Conservation (phyloP, 2,888 invertebrate genomes). For the Ganaspis brasiliensis region DNA sequence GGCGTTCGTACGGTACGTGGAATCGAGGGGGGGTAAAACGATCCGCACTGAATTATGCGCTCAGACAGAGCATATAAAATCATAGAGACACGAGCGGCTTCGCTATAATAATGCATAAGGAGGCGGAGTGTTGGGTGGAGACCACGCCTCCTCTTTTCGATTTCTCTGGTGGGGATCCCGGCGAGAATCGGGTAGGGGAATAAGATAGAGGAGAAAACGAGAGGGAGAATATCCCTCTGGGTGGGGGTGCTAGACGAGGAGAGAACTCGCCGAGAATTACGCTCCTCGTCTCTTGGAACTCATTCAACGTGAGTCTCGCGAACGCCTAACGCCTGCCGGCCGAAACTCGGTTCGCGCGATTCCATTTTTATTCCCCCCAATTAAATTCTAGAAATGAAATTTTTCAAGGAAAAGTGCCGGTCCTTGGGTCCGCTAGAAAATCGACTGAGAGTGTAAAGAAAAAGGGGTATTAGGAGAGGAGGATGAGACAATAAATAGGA, state of each 20-base stretch:
- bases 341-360: background rate
- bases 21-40: constrained; percentile 31
- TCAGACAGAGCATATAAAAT: constrained; percentile 76
- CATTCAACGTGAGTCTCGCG: constrained; percentile 67
- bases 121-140: constrained; percentile 72
- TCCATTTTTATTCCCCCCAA: background rate
- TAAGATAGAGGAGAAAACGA: constrained; percentile 43
- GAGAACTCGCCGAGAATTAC: constrained; percentile 59
- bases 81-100: constrained; percentile 75
- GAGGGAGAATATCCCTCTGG: constrained; percentile 18
- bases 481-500: background rate
- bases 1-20: constrained; percentile 47
- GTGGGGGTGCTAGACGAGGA: constrained; percentile 45
- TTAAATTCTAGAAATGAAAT: background rate
- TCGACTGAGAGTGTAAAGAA: background rate
- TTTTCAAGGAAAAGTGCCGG: background rate
- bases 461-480: background rate
- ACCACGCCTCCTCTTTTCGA: constrained; percentile 71
- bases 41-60: constrained; percentile 67
- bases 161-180: constrained; percentile 62
- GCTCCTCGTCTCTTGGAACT: constrained; percentile 64
- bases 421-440: constrained; percentile 11
- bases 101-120: constrained; percentile 80
- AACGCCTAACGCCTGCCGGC: constrained; percentile 56
- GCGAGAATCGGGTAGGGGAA: constrained; percentile 42